A percentile compares a stretch with the other conserved stretches of the same genome.
Conservation (phyloP, 2,797 vertebrate genomes). For the Cynopterus sphinx region DNA sequence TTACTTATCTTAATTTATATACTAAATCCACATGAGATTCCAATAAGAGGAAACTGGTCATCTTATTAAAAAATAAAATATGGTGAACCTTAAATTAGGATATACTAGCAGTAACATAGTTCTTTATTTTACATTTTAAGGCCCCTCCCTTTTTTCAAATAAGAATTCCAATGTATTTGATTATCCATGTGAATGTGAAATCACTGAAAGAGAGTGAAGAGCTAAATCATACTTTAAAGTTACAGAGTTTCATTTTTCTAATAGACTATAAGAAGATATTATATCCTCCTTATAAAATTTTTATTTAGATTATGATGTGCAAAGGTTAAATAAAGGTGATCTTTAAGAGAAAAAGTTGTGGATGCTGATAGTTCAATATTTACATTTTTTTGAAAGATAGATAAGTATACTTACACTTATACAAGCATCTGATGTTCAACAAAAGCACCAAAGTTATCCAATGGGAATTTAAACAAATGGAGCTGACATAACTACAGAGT, state of each 20-base stretch:
- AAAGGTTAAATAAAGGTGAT: not conserved
- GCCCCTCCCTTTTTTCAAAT: not conserved
- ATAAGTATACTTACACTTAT: not conserved
- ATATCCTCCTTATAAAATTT: not conserved
- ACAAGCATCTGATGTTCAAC: not conserved
- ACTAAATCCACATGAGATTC: not conserved
- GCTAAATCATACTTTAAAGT: not conserved
- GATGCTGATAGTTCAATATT: not conserved
- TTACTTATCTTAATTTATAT: not conserved
- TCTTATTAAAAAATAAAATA: slow-evolving; percentile 35
- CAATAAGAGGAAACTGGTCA: not conserved
- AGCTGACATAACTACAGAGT: not conserved
- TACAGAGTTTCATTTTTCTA: not conserved
- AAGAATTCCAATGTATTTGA: not conserved
- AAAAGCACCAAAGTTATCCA: not conserved
- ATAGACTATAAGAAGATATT: not conserved
- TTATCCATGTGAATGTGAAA: not conserved
- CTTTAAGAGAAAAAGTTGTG: slow-evolving; percentile 7
- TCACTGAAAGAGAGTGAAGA: not conserved
- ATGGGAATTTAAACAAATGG: not conserved
- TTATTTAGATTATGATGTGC: not conserved
- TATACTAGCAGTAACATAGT: not conserved
- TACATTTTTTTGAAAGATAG: not conserved
- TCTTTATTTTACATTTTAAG: not conserved
- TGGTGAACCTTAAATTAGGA: not conserved